Evolutionary conservation across 2,888 invertebrate genomes (phyloP).

Genomic region (Troilus luridus): DNA sequence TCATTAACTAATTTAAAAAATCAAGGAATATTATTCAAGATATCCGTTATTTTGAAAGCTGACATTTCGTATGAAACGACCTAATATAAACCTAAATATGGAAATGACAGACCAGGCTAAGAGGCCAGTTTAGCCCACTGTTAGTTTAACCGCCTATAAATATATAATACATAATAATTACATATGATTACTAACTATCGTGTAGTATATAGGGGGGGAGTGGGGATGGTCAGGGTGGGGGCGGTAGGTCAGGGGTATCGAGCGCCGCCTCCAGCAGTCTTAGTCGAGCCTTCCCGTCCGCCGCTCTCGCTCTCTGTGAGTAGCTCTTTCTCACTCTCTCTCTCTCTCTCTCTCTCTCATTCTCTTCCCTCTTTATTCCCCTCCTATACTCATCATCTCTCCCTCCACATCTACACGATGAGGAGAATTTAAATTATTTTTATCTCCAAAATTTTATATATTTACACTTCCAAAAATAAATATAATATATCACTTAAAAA

Average conservation of each 20-base stretch:
- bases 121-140: background rate
- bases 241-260: slow-evolving; percentile 50
- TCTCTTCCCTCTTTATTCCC: background rate
- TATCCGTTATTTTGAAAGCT: too few relatives aligned
- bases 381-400: background rate
- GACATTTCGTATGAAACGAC: too few relatives aligned
- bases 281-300: slow-evolving; percentile 33
- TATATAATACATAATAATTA: background rate
- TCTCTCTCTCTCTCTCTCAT: background rate
- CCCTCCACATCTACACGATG: background rate
- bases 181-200: background rate
- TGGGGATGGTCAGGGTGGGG: slow-evolving; percentile 47
- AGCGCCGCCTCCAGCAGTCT: slow-evolving; percentile 36
- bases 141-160: background rate
- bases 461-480: background rate
- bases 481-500: too few relatives aligned
- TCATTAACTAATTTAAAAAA: too few relatives aligned
- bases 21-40: too few relatives aligned
- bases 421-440: background rate
- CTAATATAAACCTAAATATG: background rate
- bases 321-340: background rate
- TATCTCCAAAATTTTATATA: background rate
- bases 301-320: slow-evolving; percentile 48
- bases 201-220: slow-evolving; percentile 2
- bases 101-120: background rate